phyloP scores from a whole-genome alignment of 1,140 invertebrate genomes.

The Akabosia matsudoensis region DNA sequence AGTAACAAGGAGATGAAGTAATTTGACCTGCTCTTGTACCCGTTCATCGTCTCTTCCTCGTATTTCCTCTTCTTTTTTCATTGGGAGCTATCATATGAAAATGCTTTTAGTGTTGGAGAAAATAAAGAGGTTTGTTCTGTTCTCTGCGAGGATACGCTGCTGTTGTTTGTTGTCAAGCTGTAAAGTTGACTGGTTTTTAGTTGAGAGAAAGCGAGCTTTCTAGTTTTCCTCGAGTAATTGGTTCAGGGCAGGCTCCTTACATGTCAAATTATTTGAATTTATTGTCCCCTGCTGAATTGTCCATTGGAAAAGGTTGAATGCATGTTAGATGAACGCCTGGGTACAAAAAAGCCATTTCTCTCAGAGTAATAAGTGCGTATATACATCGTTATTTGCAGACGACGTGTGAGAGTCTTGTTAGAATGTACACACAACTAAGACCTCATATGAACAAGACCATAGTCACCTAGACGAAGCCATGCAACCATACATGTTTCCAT shows the following conservation, averaged over 20 bases:
- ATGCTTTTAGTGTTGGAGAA: not conserved
- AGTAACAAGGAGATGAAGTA: not conserved
- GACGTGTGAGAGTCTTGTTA: too few relatives aligned
- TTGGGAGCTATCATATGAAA: not conserved
- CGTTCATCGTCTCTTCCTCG: not conserved
- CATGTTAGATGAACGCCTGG: not conserved
- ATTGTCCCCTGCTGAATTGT: conserved; percentile 24
- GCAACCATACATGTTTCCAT: too few relatives aligned
- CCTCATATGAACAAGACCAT: too few relatives aligned
- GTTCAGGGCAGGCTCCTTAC: conserved; percentile 23
- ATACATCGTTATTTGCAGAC: not conserved
- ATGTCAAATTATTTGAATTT: conserved; percentile 25
- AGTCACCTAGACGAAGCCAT: too few relatives aligned
- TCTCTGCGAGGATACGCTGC: too few relatives aligned
- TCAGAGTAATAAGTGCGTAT: not conserved
- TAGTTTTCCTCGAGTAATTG: conserved; percentile 22
- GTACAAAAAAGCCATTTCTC: too few relatives aligned
- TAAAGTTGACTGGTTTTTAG: too few relatives aligned
- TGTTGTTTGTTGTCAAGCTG: conserved; percentile 20
- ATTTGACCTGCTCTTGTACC: not conserved
- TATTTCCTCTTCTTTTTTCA: not conserved
- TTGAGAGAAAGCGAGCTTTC: not conserved
- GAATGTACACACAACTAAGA: too few relatives aligned
- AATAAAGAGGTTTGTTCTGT: not conserved
- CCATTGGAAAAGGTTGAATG: not conserved